Base-by-base conservation (phyloP, 2,888 invertebrate species). In the Cheilosia vulpina region DNA sequence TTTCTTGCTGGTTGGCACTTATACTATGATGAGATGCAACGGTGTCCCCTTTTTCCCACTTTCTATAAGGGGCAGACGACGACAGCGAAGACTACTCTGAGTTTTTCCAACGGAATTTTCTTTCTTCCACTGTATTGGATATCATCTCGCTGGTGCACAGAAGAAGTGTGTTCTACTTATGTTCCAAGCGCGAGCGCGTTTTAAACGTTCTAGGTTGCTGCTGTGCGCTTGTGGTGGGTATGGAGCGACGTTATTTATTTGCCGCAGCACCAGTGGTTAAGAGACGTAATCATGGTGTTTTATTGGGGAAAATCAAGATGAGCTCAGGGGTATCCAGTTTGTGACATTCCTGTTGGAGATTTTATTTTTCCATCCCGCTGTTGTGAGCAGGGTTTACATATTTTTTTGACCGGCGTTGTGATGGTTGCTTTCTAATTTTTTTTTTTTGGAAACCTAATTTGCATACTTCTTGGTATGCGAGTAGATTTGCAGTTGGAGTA, bases 121-220 rank as follows among this genome's bases (percentile, higher is more conserved):
- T 71, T 69, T 65, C 58, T 62, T 78, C 27, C 34, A 66, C 9
- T 38, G 55, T 21, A 47, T 31, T 71, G 34, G 58, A 76, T 83
- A 53, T 55, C 27, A 63, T 83, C 63, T 57, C 3, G 11, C 11
- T 13, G 24, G 47, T 45, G 47, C 4, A 15, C 21, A 47, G 24
- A 5, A 65, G 57, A 66, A 72, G 65, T 80, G 71, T 85, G 85
- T 85, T 85, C 85, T 66, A 85, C 81, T 85, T 85, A 72, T 62
- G 85, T 76, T 66, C n/a, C 68, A 17, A 78, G 66, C 66, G 66
- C 21, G 53, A 62, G 66, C 58, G 76, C 71, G 71, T 80, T 34
- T 75, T 84, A 65, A 71, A 76, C 53, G 65, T 76, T 80, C 80
- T 47, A 24, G 31, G 38, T 17, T 71, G 45, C 45, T 47, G 45